Conservation (phyloP, 2,888 invertebrate genomes). For the Drosophila longiperda region DNA sequence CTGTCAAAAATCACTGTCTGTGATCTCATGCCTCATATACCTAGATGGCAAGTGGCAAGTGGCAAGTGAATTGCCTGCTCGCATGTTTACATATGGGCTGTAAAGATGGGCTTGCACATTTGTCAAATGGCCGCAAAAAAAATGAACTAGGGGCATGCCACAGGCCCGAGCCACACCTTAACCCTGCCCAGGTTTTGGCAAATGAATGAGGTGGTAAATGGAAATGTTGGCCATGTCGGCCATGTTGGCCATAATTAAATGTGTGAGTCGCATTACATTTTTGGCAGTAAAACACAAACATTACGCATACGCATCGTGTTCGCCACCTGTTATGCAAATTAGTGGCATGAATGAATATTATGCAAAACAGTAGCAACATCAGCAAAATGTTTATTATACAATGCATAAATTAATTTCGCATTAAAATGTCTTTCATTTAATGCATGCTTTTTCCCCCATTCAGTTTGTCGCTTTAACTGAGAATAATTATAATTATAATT, state of each 20-base stretch:
- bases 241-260: slow-evolving; percentile 39
- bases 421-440: slow-evolving; percentile 44
- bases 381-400: slow-evolving; percentile 15
- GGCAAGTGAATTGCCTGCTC: slow-evolving; percentile 1
- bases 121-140: slow-evolving; percentile 31
- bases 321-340: slow-evolving; percentile 50
- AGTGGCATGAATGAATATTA: slow-evolving; percentile 25
- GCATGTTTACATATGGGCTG: slow-evolving; percentile 32
- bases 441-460: slow-evolving; percentile 19
- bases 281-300: slow-evolving; percentile 14
- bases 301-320: slow-evolving; percentile 45
- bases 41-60: background rate
- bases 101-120: slow-evolving; percentile 26
- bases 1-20: slow-evolving; percentile 1
- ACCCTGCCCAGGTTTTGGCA: background rate
- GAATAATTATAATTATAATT: slow-evolving; percentile 32
- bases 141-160: background rate
- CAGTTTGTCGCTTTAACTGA: slow-evolving; percentile 5
- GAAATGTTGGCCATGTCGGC: slow-evolving; percentile 7
- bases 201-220: slow-evolving; percentile 3
- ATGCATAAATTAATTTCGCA: slow-evolving; percentile 44
- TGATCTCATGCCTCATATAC: background rate
- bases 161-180: slow-evolving; percentile 30
- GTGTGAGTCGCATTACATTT: slow-evolving; percentile 24
- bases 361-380: slow-evolving; percentile 33